phyloP scores from a whole-genome alignment of 1,140 invertebrate genomes.

The Platorchestia sp. region DNA sequence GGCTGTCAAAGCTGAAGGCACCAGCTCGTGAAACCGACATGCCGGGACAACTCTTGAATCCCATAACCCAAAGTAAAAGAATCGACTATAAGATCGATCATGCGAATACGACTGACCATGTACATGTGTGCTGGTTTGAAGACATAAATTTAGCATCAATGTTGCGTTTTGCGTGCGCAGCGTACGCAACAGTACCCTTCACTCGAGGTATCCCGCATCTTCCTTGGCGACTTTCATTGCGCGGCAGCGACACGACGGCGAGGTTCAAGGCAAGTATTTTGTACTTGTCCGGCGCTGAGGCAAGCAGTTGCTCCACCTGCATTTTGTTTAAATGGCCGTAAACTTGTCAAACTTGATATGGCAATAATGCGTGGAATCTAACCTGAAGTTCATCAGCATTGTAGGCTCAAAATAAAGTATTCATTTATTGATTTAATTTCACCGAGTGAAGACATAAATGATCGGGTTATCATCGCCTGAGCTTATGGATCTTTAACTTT shows the following conservation, averaged over 20 bases:
- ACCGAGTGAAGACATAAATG: background rate
- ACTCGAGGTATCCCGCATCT: background rate
- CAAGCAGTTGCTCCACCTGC: constrained; percentile 16
- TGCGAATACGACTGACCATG: background rate
- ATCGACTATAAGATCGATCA: background rate
- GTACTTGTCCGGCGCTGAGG: background rate
- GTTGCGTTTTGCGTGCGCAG: no score
- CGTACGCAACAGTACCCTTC: background rate
- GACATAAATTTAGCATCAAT: no score
- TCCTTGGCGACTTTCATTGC: background rate
- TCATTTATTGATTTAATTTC: background rate
- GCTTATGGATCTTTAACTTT: background rate
- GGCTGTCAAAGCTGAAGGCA: background rate
- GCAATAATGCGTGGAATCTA: constrained; percentile 7
- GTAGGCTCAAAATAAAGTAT: background rate
- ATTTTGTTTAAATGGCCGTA: background rate
- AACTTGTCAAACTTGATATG: background rate
- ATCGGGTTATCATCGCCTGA: background rate
- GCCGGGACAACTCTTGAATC: background rate
- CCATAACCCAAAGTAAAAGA: background rate
- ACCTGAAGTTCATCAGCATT: background rate
- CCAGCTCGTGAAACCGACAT: background rate
- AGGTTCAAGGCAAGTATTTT: constrained; percentile 19
- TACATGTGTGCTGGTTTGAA: background rate
- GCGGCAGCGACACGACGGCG: background rate